A percentile compares a stretch with the other conserved stretches of the same genome.
phyloP scores from a whole-genome alignment of 2,113 vertebrate genomes.

The Heptranchias perlo region DNA sequence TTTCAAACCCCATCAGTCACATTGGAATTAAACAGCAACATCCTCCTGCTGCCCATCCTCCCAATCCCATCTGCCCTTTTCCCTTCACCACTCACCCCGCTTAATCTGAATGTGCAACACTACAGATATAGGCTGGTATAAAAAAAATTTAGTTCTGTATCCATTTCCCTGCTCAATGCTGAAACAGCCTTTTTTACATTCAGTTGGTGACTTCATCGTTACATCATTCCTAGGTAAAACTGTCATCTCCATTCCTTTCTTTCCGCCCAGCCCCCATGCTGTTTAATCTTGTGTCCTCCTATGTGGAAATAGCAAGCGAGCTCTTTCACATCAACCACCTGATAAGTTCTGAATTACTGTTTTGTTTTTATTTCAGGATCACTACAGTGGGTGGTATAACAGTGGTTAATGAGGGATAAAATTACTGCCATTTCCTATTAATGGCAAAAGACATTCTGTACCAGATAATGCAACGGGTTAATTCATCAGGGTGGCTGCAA shows the following conservation, averaged over 20 bases:
- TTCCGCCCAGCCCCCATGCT: not conserved
- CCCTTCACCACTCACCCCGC: not conserved
- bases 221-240: not conserved
- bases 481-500: no score
- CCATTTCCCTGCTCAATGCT: not conserved
- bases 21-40: not conserved
- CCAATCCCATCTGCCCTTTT: not conserved
- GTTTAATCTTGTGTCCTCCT: not conserved
- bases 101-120: not conserved
- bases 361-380: not conserved
- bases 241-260: not conserved
- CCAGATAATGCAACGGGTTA: no score
- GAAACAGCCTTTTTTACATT: not conserved
- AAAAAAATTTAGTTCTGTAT: not conserved
- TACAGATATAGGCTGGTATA: not conserved
- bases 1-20: not conserved
- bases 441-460: not conserved
- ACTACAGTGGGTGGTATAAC: not conserved
- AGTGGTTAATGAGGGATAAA: not conserved
- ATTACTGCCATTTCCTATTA: not conserved
- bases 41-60: not conserved
- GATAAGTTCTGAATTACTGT: not conserved
- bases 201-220: not conserved
- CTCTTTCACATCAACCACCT: not conserved
- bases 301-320: no score